Base-by-base conservation (phyloP, 2,888 invertebrate genomes). In the Hermaeophaga mercurialis region DNA sequence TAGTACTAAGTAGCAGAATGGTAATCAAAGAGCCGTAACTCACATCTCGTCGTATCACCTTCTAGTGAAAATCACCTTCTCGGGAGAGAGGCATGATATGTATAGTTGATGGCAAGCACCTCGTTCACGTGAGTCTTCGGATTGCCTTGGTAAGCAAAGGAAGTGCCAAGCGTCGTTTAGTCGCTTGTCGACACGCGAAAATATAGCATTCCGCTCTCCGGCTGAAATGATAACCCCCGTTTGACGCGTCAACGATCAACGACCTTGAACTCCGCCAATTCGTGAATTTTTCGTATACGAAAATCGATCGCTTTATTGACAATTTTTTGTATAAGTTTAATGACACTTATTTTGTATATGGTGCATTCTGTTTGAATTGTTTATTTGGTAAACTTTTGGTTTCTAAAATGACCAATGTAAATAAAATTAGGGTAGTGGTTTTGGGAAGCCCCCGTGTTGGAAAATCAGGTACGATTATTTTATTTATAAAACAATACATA, bases 381-480 rank as follows among this genome's bases (percentile, higher is more conserved):
- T 49, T 18, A 28, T 33, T 24, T n/a, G n/a, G n/a, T n/a, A n/a
- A n/a, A n/a, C n/a, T 38, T 33, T 31, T 24, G 47, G 38, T 44
- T 49, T 18, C 19, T 24, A 54, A 41, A 26, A 88, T 89, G 88
- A 89, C 89, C 80, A 88, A 88, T 81, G 86, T 87, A 77, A 88
- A 86, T 80, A 85, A 87, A 78, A 89, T 89, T 80, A 84, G 87
- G 82, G 88, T 89, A 78, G 89, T 89, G 80, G 88, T 89, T 77
- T 81, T 89, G 75, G 89, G 89, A 73, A 86, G 87, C 76, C 83
- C 88, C 72, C 82, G 86, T 74, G 88, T 89, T 75, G 89, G 89
- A 73, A 89, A 89, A 80, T 88, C 89, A 78, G 89, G 89, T 89
- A 79, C 11, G 31, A 31, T 11, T 12, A 12, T 31, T 31, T 31